These are phyloP conservation scores for Manacus vitellinus DNA, from an alignment of 2,113 vertebrate species.

Conservation along the genomic window DNA sequence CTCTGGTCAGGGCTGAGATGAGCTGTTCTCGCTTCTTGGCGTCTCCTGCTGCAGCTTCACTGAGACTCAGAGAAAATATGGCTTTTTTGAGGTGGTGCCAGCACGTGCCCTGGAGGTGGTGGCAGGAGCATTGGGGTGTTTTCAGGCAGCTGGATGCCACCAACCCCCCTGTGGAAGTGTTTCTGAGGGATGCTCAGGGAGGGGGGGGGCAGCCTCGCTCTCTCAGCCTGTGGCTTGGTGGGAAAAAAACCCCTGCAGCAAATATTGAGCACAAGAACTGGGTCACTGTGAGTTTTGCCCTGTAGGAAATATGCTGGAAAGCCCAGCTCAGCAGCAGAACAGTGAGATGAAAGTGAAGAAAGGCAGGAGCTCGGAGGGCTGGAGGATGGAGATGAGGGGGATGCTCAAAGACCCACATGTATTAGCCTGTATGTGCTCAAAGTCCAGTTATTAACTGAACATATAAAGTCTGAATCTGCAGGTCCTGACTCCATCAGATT, in stretches of 20 bases:
- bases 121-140: neutral
- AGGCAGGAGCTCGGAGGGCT: neutral
- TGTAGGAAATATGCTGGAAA: neutral
- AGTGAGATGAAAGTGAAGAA: neutral
- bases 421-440: fast-evolving
- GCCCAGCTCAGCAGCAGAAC: neutral
- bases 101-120: fast-evolving
- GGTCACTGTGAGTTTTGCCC: neutral
- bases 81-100: neutral
- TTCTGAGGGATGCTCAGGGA: neutral
- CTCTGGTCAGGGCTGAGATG: neutral
- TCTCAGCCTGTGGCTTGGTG: fast-evolving
- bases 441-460: neutral
- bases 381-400: neutral
- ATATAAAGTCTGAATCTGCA: neutral
- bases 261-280: neutral
- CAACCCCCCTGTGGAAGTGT: neutral
- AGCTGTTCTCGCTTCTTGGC: neutral
- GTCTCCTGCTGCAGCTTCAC: neutral
- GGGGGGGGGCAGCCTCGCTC: neutral
- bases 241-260: neutral
- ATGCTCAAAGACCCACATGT: neutral
- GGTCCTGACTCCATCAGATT: neutral
- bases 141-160: neutral
- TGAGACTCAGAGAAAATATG: neutral